Evolutionary conservation across 2,113 vertebrate genomes (phyloP), one percentile per base, ranked within the genome.

Genomic region (Sprattus sprattus): DNA sequence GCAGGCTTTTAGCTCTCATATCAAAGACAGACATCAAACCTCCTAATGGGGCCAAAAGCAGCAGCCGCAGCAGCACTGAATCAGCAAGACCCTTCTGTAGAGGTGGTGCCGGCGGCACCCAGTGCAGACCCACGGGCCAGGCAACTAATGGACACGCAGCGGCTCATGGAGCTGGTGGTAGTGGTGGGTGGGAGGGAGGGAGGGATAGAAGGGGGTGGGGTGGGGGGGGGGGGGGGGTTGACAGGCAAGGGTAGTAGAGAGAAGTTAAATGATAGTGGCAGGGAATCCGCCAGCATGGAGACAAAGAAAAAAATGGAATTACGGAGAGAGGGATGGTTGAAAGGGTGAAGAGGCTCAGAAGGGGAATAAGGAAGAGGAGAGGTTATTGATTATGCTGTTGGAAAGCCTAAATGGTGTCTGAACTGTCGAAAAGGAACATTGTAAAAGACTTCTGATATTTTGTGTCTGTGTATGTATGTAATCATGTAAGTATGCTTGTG

Each of bases 1-100:
- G 86, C 89, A 87, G 67, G 88, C 88, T 91, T 90, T 90, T 89
- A 89, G 86, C 85, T 89, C 81, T 85, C 54, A 85, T 88, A 90
- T 91, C 87, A 88, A 89, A 88, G 52, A 81, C 82, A 67, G 81
- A 83, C 84, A 82, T 83, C 86, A 87, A 90, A 84, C 81, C 85
- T 84, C 83, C 85, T 86, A 88, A 88, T 88, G 82, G 89, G 60
- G 87, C 87, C 87, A 81, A 84, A 89, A 91, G 89, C 88, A 89
- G 89, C 86, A 84, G 82, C 39, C 39, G 39, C 67, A 28, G 49
- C 67, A 84, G 20, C 86, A 89, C 89, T 89, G 71, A 78, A 78
- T 89, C 85, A 85, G 86, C 87, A 84, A 88, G 86, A 83, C 83
- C 88, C 85, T 88, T 82, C 47, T 88, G 85, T 80, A 88, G 84